Evolutionary conservation across 2,113 vertebrate species (phyloP).

Genomic region (Argyrosomus japonicus): DNA sequence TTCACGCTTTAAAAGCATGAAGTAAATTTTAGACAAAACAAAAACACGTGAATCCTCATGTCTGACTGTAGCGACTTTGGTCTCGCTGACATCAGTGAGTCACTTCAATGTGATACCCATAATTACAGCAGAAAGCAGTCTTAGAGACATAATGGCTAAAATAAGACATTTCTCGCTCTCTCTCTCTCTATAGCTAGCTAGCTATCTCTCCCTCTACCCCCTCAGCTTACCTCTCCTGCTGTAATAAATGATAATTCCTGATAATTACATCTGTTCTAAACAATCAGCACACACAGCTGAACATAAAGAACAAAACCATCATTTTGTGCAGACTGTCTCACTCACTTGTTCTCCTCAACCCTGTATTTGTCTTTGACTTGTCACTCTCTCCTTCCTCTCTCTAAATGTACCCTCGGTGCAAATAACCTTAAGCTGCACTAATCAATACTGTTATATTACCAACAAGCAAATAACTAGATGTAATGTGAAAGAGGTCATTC

Average conservation of each 20-base stretch:
- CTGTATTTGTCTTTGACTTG: slow-evolving; percentile 4
- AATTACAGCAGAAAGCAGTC: slow-evolving; percentile 25
- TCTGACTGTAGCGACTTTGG: neutral
- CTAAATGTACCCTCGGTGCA: neutral
- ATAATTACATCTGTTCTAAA: slow-evolving; percentile 37
- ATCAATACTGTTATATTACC: neutral
- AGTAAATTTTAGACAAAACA: neutral
- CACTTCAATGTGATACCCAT: slow-evolving; percentile 1
- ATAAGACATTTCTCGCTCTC: slow-evolving; percentile 24
- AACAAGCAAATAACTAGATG: neutral
- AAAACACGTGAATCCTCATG: neutral
- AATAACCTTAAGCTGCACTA: neutral
- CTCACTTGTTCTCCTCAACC: neutral
- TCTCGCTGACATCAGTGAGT: slow-evolving; percentile 17
- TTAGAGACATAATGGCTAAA: neutral
- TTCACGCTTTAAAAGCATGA: slow-evolving; percentile 1
- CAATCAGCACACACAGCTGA: slow-evolving; percentile 33
- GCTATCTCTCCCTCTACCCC: neutral
- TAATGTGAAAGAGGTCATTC: neutral
- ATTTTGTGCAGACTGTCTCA: neutral
- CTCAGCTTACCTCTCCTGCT: neutral
- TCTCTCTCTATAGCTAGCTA: neutral
- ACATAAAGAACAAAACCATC: slow-evolving; percentile 22
- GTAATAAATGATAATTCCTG: slow-evolving; percentile 40
- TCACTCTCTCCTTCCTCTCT: neutral